Percentiles rank a stretch among this genome's conserved stretches.
phyloP scores from a whole-genome alignment of 2,888 invertebrate species.

The Eutolmus rufibarbis region DNA sequence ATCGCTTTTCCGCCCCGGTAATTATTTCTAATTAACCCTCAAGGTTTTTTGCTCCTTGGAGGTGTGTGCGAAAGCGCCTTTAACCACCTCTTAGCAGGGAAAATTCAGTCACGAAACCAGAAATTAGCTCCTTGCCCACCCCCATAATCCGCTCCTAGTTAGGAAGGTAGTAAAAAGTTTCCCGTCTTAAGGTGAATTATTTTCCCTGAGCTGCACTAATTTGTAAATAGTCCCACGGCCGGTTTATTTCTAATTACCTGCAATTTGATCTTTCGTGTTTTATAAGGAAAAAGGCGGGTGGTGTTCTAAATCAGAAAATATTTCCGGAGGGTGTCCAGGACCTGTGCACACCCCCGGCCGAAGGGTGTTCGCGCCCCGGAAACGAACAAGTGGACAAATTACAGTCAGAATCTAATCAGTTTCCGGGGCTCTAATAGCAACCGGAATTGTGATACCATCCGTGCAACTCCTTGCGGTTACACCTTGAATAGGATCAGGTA shows the following conservation, averaged over 20 bases:
- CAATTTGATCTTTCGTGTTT: conserved; percentile 17
- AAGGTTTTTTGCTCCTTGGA: neutral
- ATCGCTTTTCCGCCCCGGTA: neutral
- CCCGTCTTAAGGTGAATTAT: neutral
- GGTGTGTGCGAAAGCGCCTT: neutral
- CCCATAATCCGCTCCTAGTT: neutral
- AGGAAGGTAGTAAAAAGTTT: neutral
- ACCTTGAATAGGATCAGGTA: neutral
- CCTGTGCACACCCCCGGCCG: neutral
- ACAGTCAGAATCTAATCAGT: neutral
- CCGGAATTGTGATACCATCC: conserved; percentile 44
- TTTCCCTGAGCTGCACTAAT: neutral
- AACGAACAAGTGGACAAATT: conserved; percentile 43
- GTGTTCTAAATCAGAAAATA: neutral
- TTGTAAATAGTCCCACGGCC: neutral
- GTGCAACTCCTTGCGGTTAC: conserved; percentile 17
- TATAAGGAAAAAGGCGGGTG: conserved; percentile 1
- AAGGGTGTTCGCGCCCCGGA: conserved; percentile 21
- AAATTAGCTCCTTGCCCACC: neutral
- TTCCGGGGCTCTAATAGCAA: conserved; percentile 42
- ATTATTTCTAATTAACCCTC: neutral
- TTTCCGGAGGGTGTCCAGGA: neutral
- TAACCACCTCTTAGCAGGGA: neutral
- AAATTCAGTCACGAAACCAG: conserved; percentile 5
- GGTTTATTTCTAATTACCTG: neutral